A percentile compares a stretch with the other conserved stretches of the same genome.
These are phyloP conservation scores for Sphaerodactylus townsendi DNA, from an alignment of 2,113 vertebrate species.

Conservation along the genomic window DNA sequence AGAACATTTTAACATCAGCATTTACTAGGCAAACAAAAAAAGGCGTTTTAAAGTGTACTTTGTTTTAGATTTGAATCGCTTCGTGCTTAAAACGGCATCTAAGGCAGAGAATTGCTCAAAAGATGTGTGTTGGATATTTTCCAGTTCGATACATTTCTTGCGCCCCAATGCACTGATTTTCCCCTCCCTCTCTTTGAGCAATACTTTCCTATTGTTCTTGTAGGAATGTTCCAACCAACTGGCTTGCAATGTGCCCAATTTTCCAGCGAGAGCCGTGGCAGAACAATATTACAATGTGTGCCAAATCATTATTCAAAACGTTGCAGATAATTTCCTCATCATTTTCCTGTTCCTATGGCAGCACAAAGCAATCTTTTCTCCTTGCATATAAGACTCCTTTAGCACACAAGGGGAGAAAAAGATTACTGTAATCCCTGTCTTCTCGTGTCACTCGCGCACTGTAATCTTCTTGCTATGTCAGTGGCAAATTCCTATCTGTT, in stretches of 20 bases:
- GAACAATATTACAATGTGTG: background rate
- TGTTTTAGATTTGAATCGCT: background rate
- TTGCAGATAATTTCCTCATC: slow-evolving; percentile 35
- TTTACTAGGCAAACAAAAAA: background rate
- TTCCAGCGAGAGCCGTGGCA: background rate
- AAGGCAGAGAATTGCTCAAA: background rate
- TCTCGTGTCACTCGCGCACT: slow-evolving; percentile 29
- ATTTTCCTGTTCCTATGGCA: slow-evolving; percentile 46
- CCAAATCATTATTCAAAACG: slow-evolving; percentile 35
- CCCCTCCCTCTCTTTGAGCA: background rate
- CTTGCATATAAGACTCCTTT: slow-evolving; percentile 42
- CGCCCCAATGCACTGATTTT: background rate
- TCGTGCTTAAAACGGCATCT: background rate
- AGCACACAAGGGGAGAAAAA: slow-evolving; percentile 35
- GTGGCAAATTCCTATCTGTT: slow-evolving; percentile 38
- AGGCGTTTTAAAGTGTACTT: background rate
- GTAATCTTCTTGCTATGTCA: slow-evolving; percentile 47
- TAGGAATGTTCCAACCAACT: background rate
- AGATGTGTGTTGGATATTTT: background rate
- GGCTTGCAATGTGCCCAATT: background rate
- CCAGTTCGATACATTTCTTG: background rate
- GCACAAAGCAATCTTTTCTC: slow-evolving; percentile 26
- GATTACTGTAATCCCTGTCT: slow-evolving; percentile 54
- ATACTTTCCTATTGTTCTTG: slow-evolving; percentile 21
- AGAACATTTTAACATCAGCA: background rate